Percentiles rank a stretch among this genome's conserved stretches.
Evolutionary conservation across 2,797 vertebrate species (phyloP).

Genomic region (Spinus pinus): DNA sequence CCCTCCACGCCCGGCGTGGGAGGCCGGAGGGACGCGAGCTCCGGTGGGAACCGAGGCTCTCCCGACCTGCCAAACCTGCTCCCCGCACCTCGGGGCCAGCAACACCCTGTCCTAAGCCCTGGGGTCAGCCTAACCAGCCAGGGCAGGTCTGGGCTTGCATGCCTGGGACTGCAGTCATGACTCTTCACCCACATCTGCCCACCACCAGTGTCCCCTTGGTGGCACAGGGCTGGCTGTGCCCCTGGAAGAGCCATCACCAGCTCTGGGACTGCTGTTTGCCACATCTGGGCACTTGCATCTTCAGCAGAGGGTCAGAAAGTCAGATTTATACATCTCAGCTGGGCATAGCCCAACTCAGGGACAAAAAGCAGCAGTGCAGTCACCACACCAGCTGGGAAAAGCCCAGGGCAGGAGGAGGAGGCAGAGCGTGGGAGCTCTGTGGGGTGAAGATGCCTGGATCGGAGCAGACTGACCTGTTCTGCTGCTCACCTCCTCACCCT

Average conservation of each 20-base stretch:
- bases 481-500: background rate
- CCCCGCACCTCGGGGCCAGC: background rate
- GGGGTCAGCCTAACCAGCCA: conserved; percentile 4
- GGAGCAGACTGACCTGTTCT: background rate
- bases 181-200: background rate
- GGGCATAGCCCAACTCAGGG: rapidly evolving
- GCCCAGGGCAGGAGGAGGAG: background rate
- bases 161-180: background rate
- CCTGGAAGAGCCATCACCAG: background rate
- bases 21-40: background rate
- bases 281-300: background rate
- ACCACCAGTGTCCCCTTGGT: rapidly evolving
- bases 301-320: background rate
- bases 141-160: background rate
- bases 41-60: conserved; percentile 11
- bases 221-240: rapidly evolving
- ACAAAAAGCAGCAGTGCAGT: background rate
- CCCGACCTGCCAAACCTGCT: conserved; percentile 31
- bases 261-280: background rate
- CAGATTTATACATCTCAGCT: background rate
- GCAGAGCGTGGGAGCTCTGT: background rate
- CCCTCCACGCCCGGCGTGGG: background rate
- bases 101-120: conserved; percentile 55
- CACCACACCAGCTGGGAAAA: background rate
- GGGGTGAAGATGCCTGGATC: background rate